Evolutionary conservation across 1,140 invertebrate genomes (phyloP).

Genomic region (Apis dorsata): DNA sequence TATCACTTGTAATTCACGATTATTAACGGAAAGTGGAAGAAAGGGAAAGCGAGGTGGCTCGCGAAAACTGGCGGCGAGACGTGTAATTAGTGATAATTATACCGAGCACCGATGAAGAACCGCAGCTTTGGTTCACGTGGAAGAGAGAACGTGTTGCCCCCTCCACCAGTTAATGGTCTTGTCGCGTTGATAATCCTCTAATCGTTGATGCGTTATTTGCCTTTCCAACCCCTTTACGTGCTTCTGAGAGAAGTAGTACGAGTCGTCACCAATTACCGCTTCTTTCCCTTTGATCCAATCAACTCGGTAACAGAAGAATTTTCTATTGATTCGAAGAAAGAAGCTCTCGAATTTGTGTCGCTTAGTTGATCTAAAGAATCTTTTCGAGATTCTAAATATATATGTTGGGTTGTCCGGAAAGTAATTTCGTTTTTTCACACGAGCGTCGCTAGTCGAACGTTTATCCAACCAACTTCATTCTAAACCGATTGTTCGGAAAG

Average conservation of each 20-base stretch:
- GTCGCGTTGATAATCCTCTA: conserved; percentile 15
- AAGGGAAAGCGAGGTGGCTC: conserved; percentile 12
- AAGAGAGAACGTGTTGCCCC: neutral
- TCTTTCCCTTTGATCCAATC: neutral
- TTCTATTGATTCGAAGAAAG: no score
- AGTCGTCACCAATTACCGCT: neutral
- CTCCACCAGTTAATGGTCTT: conserved; percentile 19
- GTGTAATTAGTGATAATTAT: conserved; percentile 47
- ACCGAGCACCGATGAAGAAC: conserved; percentile 12
- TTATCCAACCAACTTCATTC: no score
- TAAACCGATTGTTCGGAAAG: no score
- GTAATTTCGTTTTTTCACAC: no score
- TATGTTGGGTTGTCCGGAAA: no score
- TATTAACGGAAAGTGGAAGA: conserved; percentile 26
- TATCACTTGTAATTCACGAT: conserved; percentile 45
- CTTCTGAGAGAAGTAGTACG: no score
- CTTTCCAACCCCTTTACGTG: neutral
- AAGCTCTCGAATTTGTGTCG: no score
- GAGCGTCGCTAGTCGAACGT: no score
- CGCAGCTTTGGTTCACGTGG: no score
- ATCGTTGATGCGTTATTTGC: neutral
- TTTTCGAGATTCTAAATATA: no score
- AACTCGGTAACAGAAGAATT: no score
- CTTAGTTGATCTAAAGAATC: no score
- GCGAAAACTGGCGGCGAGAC: conserved; percentile 18